Evolutionary conservation across 64 coral and sea anemone genomes (phyloP), one percentile per base, ranked within the genome.

Genomic region (Pocillopora damicornis): DNA sequence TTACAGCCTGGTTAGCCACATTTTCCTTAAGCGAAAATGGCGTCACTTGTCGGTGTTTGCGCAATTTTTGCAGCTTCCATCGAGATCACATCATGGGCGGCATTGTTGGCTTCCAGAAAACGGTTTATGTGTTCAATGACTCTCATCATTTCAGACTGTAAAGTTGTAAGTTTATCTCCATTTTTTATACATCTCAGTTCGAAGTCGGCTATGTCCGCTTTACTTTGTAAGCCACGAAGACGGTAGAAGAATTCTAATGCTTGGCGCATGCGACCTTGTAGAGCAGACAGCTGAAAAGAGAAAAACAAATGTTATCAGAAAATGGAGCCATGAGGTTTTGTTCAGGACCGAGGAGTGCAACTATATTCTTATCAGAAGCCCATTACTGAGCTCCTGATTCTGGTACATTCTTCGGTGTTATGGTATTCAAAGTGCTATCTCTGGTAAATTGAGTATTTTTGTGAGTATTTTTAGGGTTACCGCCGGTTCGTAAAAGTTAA

Each of bases 101-200:
- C 91, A 38, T 95, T 95, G 42, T 95, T 95, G 13, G 89, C 93
- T 66, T 99, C 90, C 35, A 99, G 78, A 75, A 99, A 99, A 20
- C 91, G 93, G 75, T 90, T 99, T 58, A 99, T 99, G 15, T 93
- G 90, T 75, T 95, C 85, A 38, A 99, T 94, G 15, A 99, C 90
- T 35, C 76, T 89, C 87, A 92, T 88, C 90, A 99, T 93, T 79
- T 95, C 97, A 65, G 87, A 90, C 63, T 99, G 93, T 58, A 99
- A 63, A 13, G 73, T 68, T 3, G 85, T 78, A 11, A 99, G 86
- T 64, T 92, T 95, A n/a, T 95, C 97, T 22, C 93, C 93, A 88
- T 99, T 99, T 25, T 63, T 64, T 26, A 88, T 86, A 15, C 87
- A 91, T 38, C 76, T 80, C 1, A 95, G 80, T 60, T 95, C 90